A percentile compares a stretch with the other conserved stretches of the same genome.
These are phyloP conservation scores for Phengaris alcon DNA, from an alignment of 2,888 invertebrate genomes.

Conservation along the genomic window DNA sequence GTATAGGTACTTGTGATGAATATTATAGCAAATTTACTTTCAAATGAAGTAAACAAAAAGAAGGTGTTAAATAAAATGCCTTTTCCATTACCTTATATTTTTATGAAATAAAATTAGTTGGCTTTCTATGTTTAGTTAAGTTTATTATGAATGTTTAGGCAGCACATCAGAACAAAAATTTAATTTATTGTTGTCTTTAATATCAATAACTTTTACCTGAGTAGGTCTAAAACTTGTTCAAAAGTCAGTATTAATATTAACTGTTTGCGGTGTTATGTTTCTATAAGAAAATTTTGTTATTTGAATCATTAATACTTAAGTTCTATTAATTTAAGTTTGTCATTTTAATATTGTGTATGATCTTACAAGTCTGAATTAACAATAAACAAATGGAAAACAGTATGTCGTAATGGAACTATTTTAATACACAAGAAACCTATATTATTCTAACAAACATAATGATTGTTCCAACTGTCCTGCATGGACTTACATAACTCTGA, in stretches of 20 bases:
- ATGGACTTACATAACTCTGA: no score
- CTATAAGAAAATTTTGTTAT: constrained; percentile 1
- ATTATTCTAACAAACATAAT: no score
- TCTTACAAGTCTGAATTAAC: background rate
- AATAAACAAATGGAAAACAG: background rate
- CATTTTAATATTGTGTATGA: background rate
- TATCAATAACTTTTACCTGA: background rate
- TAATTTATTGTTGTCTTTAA: background rate
- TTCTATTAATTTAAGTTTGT: background rate
- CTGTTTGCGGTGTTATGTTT: constrained; percentile 1
- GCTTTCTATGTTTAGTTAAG: background rate
- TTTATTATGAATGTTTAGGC: background rate
- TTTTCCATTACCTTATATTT: background rate
- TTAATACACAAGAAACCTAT: background rate
- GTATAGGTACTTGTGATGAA: background rate
- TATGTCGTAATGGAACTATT: background rate
- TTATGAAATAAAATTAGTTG: background rate
- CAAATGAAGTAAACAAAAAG: background rate
- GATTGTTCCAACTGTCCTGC: no score
- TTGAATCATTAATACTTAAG: background rate
- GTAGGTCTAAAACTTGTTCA: constrained; percentile 6
- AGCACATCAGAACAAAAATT: background rate
- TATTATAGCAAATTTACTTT: background rate
- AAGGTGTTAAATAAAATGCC: background rate
- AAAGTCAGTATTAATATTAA: constrained; percentile 9